Conservation (phyloP, 2,888 invertebrate species). For the Drosophila heteroneura region DNA sequence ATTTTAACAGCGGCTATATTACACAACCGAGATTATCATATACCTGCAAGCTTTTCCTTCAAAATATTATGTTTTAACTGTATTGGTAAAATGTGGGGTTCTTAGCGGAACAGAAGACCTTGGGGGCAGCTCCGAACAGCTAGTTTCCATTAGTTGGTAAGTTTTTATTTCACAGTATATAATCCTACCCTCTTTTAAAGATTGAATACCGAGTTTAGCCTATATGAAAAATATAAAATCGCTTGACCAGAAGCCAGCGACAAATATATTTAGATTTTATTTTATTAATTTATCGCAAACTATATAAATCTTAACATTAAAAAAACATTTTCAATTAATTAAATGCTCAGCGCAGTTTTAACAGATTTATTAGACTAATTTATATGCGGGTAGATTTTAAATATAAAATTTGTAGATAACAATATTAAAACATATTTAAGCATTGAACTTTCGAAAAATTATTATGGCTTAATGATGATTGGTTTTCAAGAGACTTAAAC, state of each 20-base stretch:
- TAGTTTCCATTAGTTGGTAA: background rate
- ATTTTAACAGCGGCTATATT: conserved; percentile 10
- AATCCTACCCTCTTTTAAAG: background rate
- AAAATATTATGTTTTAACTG: background rate
- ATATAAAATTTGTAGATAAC: background rate
- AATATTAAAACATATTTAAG: background rate
- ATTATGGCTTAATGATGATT: background rate
- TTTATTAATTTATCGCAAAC: too few species aligned
- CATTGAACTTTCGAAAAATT: background rate
- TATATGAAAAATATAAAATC: background rate
- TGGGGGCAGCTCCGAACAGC: background rate
- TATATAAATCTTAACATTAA: background rate
- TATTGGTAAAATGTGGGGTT: background rate
- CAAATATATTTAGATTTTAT: too few species aligned
- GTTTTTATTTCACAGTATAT: background rate
- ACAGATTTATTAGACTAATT: background rate
- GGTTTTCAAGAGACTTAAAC: background rate
- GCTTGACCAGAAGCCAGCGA: background rate
- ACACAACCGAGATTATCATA: conserved; percentile 1
- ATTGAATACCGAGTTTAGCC: background rate
- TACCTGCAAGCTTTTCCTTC: background rate
- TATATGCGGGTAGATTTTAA: background rate
- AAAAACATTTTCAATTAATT: background rate
- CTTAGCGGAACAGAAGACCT: background rate
- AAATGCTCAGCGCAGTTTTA: background rate